Base-by-base conservation (phyloP, 2,113 vertebrate genomes). In the Myxocyprinus asiaticus region DNA sequence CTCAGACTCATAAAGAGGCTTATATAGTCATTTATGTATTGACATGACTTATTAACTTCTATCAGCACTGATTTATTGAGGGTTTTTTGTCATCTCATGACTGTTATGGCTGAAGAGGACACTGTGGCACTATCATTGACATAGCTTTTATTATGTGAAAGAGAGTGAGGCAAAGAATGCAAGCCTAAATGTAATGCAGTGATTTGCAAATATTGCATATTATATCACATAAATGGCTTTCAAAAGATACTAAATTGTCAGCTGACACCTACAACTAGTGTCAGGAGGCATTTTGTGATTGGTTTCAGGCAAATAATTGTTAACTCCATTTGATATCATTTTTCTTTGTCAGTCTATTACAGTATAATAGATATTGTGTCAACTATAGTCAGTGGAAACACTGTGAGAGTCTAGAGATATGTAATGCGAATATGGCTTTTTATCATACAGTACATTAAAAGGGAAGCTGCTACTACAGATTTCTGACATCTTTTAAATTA, bases 11-110 rank as follows among this genome's bases (percentile, higher is more conserved):
- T 71, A 71, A 71, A 56, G 4, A 45, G 63, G 67, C n/a, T 80
- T 48, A 64, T 71, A 61, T 70, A 76, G 70, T 77, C n/a, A 80
- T 76, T 77, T 80, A 33, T 80, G 3, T 62, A 67, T 73, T 61
- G 78, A 43, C 67, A 77, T 83, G 78, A 80, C 50, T 76, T 79
- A 76, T 71, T 77, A 77, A 56, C 68, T 55, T 66, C 67, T 62
- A 83, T 72, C 67, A 67, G 7, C 76, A 64, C 59, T 80, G 76
- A 67, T 79, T 77, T 71, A 56, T 66, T 69, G 58, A 55, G 70
- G 82, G 61, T 53, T 76, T 44, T 83, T 71, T 74, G 44, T 61
- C 81, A 70, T 66, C 47, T 56, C 72, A 66, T 61, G 62, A 58
- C 62, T 64, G 56, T n/a, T 8, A 33, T 33, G 22, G 22, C 22